Conservation (phyloP, 2,113 vertebrate species). For the Fukomys damarensis region DNA sequence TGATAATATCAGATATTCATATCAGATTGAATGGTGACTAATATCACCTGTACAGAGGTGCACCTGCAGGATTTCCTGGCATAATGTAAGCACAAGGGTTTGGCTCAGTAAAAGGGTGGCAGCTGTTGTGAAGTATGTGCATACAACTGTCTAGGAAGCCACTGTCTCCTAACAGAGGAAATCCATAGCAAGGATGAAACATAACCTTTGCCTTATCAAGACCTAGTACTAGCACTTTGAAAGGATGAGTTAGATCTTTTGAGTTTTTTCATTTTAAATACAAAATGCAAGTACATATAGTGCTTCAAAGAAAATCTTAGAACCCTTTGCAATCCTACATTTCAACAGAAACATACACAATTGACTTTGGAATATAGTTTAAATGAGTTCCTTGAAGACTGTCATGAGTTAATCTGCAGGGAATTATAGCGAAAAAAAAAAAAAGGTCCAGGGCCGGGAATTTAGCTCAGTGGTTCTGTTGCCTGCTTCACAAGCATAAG, state of each 20-base stretch:
- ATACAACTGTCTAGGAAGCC: constrained; percentile 67
- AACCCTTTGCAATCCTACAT: constrained; percentile 28
- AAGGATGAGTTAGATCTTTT: constrained; percentile 46
- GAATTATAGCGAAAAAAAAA: constrained; percentile 44
- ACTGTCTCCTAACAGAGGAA: constrained; percentile 64
- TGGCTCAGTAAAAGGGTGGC: constrained; percentile 57
- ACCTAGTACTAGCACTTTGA: constrained; percentile 36
- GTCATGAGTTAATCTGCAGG: background rate
- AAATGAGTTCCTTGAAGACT: background rate
- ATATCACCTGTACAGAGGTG: constrained; percentile 1
- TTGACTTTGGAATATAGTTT: constrained; percentile 37
- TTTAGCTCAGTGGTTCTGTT: no score
- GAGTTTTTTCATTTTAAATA: constrained; percentile 9
- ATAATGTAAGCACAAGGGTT: constrained; percentile 14
- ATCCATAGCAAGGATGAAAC: constrained; percentile 34
- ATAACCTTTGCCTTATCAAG: constrained; percentile 62
- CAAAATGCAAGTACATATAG: background rate
- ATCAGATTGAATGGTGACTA: constrained; percentile 26
- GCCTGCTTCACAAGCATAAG: no score
- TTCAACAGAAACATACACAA: constrained; percentile 26
- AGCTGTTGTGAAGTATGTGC: constrained; percentile 45
- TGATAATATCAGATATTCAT: constrained; percentile 32
- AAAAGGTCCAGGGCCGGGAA: no score
- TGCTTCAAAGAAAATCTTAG: background rate
- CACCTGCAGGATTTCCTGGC: constrained; percentile 53